phyloP scores from a whole-genome alignment of 2,113 vertebrate species.

The Chaetura pelagica region DNA sequence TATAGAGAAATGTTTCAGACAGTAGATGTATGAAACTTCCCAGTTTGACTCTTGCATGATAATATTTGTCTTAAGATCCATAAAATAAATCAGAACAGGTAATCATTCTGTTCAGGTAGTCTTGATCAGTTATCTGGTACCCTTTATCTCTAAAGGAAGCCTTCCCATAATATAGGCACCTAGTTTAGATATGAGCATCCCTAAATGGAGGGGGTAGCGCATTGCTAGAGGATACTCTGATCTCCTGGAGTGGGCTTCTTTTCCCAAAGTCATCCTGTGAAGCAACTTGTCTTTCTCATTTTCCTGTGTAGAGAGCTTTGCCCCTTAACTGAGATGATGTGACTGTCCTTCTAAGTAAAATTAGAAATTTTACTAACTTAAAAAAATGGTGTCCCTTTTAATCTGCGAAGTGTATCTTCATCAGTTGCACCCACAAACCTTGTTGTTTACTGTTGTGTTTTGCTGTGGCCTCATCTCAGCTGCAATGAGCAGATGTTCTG shows the following conservation, averaged over 20 bases:
- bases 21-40: neutral
- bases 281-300: neutral
- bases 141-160: neutral
- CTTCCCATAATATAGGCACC: neutral
- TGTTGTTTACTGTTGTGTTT: neutral
- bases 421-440: neutral
- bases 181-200: neutral
- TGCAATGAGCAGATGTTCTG: neutral
- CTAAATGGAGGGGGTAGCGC: neutral
- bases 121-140: neutral
- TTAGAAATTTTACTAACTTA: neutral
- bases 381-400: neutral
- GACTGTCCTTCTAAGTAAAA: neutral
- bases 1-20: neutral
- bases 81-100: neutral
- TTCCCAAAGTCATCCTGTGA: neutral
- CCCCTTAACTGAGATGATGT: neutral
- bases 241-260: neutral
- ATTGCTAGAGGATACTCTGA: neutral
- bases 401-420: neutral
- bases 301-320: neutral
- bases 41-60: neutral
- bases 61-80: neutral
- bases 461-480: neutral
- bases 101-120: neutral